phyloP scores from a whole-genome alignment of 2,888 invertebrate species.

The Mesorhabditis sp. region DNA sequence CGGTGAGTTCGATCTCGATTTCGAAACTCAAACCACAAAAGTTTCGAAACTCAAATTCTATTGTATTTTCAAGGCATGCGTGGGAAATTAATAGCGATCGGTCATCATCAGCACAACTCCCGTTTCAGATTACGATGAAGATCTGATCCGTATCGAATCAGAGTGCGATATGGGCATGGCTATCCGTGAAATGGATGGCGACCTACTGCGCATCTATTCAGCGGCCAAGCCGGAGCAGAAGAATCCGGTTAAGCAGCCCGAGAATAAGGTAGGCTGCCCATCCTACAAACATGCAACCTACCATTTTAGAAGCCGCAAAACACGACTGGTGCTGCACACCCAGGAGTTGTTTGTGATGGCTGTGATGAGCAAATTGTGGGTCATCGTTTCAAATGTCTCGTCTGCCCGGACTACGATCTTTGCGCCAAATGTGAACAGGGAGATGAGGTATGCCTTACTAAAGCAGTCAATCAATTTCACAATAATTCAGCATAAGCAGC shows the following conservation, averaged over 20 bases:
- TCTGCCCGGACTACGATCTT: constrained; percentile 25
- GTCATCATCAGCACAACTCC: neutral
- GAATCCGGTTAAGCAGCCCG: too few species aligned
- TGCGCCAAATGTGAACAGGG: constrained; percentile 16
- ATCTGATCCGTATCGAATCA: constrained; percentile 3
- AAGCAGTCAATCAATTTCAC: neutral
- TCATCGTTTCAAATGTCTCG: constrained; percentile 22
- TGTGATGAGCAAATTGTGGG: constrained; percentile 20
- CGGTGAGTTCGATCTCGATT: neutral
- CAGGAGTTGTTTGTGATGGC: neutral
- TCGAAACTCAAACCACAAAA: too few species aligned
- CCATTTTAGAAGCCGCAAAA: neutral
- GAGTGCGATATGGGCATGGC: constrained; percentile 12
- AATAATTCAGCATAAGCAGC: constrained; percentile 15
- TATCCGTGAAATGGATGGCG: neutral
- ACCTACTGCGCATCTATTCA: constrained; percentile 1
- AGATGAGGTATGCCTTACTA: neutral
- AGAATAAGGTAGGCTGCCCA: too few species aligned
- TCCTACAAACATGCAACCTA: too few species aligned
- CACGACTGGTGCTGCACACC: neutral
- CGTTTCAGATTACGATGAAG: constrained; percentile 12
- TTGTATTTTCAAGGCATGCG: too few species aligned
- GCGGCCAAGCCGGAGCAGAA: too few species aligned
- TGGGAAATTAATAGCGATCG: neutral
- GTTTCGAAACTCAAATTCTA: too few species aligned